These are phyloP conservation scores for Prolemur simus DNA, from an alignment of 2,113 vertebrate genomes.

Conservation along the genomic window DNA sequence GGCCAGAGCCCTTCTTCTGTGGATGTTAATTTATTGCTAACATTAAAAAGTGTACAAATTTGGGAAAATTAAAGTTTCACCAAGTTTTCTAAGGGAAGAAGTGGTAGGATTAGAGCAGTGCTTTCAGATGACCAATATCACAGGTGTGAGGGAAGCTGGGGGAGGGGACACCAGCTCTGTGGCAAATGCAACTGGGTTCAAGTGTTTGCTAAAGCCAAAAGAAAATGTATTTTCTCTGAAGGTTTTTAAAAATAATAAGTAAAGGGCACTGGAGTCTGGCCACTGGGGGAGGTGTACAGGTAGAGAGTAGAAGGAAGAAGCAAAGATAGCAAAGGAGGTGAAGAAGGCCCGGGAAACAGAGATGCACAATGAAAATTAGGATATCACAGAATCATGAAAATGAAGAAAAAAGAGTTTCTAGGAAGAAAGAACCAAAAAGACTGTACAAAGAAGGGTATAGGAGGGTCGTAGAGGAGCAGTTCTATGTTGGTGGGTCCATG, in stretches of 20 bases:
- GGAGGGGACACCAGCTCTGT: background rate
- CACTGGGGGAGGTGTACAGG: background rate
- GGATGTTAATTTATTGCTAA: background rate
- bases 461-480: background rate
- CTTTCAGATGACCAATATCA: background rate
- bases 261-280: background rate
- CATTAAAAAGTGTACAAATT: background rate
- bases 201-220: background rate
- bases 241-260: background rate
- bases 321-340: background rate
- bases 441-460: background rate
- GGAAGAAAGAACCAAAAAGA: background rate
- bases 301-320: background rate
- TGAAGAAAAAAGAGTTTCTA: background rate
- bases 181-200: background rate
- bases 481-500: background rate
- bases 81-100: background rate
- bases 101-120: background rate
- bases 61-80: constrained; percentile 39
- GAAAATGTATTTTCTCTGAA: background rate
- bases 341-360: background rate
- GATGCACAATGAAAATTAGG: background rate
- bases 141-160: background rate
- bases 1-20: background rate
- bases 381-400: background rate